Base-by-base conservation (phyloP, 2,797 vertebrate species). In the Erethizon dorsatum region DNA sequence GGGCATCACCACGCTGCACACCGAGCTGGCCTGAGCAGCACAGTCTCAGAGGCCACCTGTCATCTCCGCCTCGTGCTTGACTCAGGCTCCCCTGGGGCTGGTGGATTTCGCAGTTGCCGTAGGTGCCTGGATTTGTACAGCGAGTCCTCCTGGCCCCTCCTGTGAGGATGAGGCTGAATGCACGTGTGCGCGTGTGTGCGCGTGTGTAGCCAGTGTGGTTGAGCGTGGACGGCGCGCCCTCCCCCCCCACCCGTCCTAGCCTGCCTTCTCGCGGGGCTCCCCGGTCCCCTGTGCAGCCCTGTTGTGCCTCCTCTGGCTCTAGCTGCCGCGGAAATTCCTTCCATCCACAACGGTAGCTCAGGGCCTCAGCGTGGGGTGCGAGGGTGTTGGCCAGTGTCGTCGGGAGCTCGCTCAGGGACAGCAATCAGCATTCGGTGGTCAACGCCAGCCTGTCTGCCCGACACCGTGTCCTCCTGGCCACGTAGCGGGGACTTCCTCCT, bases 221-320 rank as follows among this genome's bases (percentile, higher is more conserved):
- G 2, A 15, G 24, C 14, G 24, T 14, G 47, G 41, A 5, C 7
- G 10, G 26, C 63, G n/a, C 14, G 26, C 17, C 71, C 71, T 37
- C 18, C 71, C 12, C 41, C 24, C 47, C 50, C 24, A 71, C 3
- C 14, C 11, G 22, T 18, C 75, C 75, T 50, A 3, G 2, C 13
- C 28, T 8, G 7, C 12, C 17, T 56, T n/a, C 37, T 17, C 15
- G 0, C 0, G 4, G 41, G 26, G 13, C 41, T 45, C 33, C 1
- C 22, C 4, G 13, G 17, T 3, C 8, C 26, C 33, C 69, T 26
- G 1, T 20, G 13, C 14, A 50, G 26, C 47, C 45, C 73, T 17
- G 15, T 26, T 7, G 45, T 15, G 26, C 24, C 45, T 47, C 41
- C 73, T 14, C 24, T 50, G 45, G 41, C 82, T 61, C 8, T 3